phyloP scores from a whole-genome alignment of 2,888 invertebrate genomes.

The Sarcophaga caerulescens region DNA sequence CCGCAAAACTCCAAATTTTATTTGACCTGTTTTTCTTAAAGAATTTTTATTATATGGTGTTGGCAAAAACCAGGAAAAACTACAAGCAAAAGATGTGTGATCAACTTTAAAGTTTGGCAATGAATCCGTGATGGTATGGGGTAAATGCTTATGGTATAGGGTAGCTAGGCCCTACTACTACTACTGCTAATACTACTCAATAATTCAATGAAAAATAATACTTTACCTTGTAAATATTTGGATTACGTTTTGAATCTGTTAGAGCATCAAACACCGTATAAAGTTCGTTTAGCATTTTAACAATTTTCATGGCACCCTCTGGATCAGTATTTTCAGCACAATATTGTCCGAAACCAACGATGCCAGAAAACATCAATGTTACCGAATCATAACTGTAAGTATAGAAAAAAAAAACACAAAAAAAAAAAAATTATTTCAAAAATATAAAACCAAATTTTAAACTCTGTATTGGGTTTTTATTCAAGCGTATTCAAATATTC shows the following conservation, averaged over 20 bases:
- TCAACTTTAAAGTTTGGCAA: too few species aligned
- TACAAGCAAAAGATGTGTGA: too few species aligned
- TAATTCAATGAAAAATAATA: too few species aligned
- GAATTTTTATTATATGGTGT: too few species aligned
- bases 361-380: conserved; percentile 96
- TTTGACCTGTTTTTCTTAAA: too few species aligned
- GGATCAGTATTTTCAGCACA: conserved; percentile 95
- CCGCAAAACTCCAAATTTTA: too few species aligned
- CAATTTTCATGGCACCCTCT: conserved; percentile 97
- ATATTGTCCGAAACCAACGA: conserved; percentile 95
- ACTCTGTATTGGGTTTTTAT: conserved; percentile 11
- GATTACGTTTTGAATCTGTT: conserved; percentile 95
- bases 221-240: conserved; percentile 95
- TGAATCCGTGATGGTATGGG: too few species aligned
- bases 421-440: neutral
- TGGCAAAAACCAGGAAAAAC: too few species aligned
- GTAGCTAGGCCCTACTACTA: too few species aligned
- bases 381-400: conserved; percentile 91
- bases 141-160: too few species aligned
- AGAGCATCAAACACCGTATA: conserved; percentile 97
- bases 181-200: too few species aligned
- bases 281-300: conserved; percentile 94
- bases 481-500: neutral
- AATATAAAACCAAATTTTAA: conserved; percentile 16
- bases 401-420: conserved; percentile 18